These are phyloP conservation scores for Brachycybe producta DNA, from an alignment of 2,888 invertebrate genomes.

Conservation along the genomic window DNA sequence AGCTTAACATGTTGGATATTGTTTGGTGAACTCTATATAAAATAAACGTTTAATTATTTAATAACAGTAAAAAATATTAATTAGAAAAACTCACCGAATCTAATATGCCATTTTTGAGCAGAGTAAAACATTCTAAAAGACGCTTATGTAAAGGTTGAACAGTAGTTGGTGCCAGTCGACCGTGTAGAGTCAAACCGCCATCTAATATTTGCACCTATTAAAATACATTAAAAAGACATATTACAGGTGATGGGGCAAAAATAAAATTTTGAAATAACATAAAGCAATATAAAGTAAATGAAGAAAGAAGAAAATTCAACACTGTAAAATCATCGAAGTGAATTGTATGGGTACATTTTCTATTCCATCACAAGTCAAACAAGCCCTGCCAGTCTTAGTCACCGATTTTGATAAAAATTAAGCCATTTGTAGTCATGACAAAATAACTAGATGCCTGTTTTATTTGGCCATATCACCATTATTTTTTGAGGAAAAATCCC, in stretches of 20 bases:
- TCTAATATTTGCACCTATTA: slow-evolving; percentile 47
- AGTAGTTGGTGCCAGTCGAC: slow-evolving; percentile 68
- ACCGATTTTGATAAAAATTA: too few relatives aligned
- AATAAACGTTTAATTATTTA: background rate
- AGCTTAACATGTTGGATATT: slow-evolving; percentile 17
- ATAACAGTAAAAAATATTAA: background rate
- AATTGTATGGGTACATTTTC: too few relatives aligned
- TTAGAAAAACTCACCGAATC: slow-evolving; percentile 22
- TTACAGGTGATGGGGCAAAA: too few relatives aligned
- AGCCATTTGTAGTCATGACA: too few relatives aligned
- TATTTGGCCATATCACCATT: too few relatives aligned
- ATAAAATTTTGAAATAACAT: too few relatives aligned
- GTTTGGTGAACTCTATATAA: slow-evolving; percentile 18
- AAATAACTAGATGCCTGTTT: too few relatives aligned
- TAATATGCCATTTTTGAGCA: slow-evolving; percentile 53
- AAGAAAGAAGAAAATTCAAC: too few relatives aligned
- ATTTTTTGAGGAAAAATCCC: too few relatives aligned
- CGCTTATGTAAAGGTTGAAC: slow-evolving; percentile 83
- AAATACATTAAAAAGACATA: background rate
- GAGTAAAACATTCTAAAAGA: slow-evolving; percentile 71
- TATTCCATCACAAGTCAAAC: too few relatives aligned
- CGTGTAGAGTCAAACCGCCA: slow-evolving; percentile 70
- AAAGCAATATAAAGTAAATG: too few relatives aligned
- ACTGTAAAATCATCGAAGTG: background rate
- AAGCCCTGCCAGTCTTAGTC: too few relatives aligned